phyloP scores from a whole-genome alignment of 2,888 invertebrate species.

The Odontocolon sp. region DNA sequence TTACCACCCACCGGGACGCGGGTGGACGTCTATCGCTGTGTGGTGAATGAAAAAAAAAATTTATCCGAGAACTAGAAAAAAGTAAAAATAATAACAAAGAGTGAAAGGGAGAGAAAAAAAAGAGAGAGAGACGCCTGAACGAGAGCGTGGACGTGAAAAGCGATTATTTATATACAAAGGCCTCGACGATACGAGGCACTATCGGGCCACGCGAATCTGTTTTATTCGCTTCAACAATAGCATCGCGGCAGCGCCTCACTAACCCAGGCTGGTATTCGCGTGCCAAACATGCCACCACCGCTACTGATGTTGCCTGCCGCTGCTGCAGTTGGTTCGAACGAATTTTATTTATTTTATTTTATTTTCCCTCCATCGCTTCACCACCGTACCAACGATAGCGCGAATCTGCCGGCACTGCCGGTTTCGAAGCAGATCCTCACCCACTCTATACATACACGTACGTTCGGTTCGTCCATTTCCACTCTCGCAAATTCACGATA shows the following conservation, averaged over 20 bases:
- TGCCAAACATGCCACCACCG: slow-evolving; percentile 49
- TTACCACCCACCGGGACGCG: no score
- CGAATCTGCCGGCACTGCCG: slow-evolving; percentile 1
- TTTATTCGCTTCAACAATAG: slow-evolving; percentile 60
- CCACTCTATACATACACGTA: background rate
- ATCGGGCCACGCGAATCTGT: slow-evolving; percentile 56
- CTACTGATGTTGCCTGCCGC: background rate
- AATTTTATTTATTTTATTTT: slow-evolving; percentile 34
- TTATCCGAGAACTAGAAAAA: background rate
- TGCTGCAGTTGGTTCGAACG: slow-evolving; percentile 1
- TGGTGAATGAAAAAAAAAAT: slow-evolving; percentile 4
- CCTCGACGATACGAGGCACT: slow-evolving; percentile 49
- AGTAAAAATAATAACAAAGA: slow-evolving; percentile 28
- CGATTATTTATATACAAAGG: slow-evolving; percentile 58
- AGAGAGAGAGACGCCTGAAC: slow-evolving; percentile 15
- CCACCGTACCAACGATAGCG: slow-evolving; percentile 24
- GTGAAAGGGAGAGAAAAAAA: slow-evolving; percentile 18
- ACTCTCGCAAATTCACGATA: slow-evolving; percentile 45
- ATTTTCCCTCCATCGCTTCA: slow-evolving; percentile 16
- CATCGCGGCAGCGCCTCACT: slow-evolving; percentile 40
- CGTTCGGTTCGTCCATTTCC: background rate
- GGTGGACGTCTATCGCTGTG: no score
- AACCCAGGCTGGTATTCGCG: slow-evolving; percentile 20
- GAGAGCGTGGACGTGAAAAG: slow-evolving; percentile 46
- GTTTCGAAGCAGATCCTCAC: slow-evolving; percentile 10